phyloP scores from a whole-genome alignment of 1,140 invertebrate species.

The Pseudomyrmex pallidus region DNA sequence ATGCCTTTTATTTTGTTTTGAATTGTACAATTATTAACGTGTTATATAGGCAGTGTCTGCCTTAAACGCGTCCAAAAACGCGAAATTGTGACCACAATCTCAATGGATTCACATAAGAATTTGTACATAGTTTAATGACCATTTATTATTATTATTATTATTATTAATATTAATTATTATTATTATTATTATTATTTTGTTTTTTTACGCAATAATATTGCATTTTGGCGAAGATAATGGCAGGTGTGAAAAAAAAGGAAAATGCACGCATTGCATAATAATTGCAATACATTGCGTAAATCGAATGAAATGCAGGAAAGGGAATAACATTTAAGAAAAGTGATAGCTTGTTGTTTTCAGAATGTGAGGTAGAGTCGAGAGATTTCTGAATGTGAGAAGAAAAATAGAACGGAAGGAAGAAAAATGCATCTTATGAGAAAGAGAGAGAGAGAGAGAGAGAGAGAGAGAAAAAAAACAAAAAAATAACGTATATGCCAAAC shows the following conservation, averaged over 20 bases:
- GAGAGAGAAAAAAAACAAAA: too few relatives aligned
- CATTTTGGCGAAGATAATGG: constrained; percentile 45
- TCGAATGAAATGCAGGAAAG: constrained; percentile 24
- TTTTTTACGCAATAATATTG: constrained; percentile 8
- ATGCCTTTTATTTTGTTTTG: constrained; percentile 38
- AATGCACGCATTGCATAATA: constrained; percentile 22
- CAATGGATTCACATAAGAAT: constrained; percentile 12
- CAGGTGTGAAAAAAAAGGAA: background rate
- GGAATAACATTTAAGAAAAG: background rate
- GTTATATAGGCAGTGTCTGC: constrained; percentile 1
- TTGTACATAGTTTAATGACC: constrained; percentile 46
- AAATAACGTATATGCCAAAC: constrained; percentile 29
- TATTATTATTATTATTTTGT: too few relatives aligned
- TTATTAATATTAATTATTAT: too few relatives aligned
- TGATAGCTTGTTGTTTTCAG: constrained; percentile 16
- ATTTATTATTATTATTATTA: too few relatives aligned
- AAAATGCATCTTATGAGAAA: background rate
- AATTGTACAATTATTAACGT: constrained; percentile 35
- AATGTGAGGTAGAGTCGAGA: constrained; percentile 3
- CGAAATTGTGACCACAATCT: constrained; percentile 18
- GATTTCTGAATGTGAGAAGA: background rate
- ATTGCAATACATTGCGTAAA: constrained; percentile 63
- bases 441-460: background rate
- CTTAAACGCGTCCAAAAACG: background rate
- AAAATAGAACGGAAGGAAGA: constrained; percentile 3